Base-by-base conservation (phyloP, 2,113 vertebrate species). In the Anser brachyrhynchus region DNA sequence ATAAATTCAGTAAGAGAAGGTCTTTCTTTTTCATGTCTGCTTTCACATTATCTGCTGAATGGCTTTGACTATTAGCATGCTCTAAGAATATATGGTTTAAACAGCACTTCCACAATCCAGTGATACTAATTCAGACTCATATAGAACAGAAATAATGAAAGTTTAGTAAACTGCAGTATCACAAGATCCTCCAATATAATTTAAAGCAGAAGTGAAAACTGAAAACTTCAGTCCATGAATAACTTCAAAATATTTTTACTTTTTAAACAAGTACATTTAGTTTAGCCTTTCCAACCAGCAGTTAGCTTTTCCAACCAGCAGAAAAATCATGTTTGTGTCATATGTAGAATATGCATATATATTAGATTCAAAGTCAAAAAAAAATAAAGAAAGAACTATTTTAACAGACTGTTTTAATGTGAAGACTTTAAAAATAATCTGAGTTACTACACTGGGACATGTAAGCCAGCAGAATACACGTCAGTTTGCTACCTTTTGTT, bases 331-430 rank as follows among this genome's bases (percentile, higher is more conserved):
- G 35, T 59, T 72, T 55, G 13, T 72, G 54, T n/a, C 29, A 54
- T 5, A 49, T 3, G 5, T 11, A 58, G 14, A 2, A 39, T 9
- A 10, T 4, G n/a, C 7, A 9, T 11, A 72, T 3, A 25, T 19
- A 43, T 55, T 31, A 46, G 12, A 9, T 62, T 28, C 20, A 22
- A 77, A 71, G 10, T 58, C 3, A 35, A n/a, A 69, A 46, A 46
- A 79, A 78, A 79, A 81, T 29, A 5, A 12, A 23, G 8, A 35
- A 52, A 67, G 11, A 84, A 23, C 10, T 76, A 41, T 41, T 73
- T 64, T 25, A 55, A 74, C 10, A 58, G 39, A 18, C 20, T 13
- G 29, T 33, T 21, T 10, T 9, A 6, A 28, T n/a, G 9, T 26
- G 28, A 22, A 54, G 37, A 54, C 22, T 52, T 23, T 28, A 87